Percentiles rank a stretch among this genome's conserved stretches.
Conservation (phyloP, 2,888 invertebrate species). For the Eristalinus aeneus region DNA sequence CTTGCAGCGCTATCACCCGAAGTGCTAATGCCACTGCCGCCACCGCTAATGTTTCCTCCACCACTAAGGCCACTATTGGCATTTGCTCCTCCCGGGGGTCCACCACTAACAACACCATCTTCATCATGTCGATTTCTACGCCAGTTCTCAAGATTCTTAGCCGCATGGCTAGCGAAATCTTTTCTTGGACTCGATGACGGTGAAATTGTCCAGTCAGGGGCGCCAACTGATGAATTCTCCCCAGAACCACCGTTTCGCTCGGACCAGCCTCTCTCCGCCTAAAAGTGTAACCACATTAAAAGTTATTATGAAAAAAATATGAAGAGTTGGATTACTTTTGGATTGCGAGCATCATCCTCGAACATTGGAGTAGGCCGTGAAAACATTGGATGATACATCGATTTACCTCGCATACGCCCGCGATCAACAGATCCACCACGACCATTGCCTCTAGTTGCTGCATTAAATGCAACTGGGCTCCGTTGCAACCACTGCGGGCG, state of each 20-base stretch:
- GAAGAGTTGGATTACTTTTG: constrained; percentile 42
- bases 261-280: constrained; percentile 78
- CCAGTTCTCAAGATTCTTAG: constrained; percentile 79
- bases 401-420: constrained; percentile 79
- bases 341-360: constrained; percentile 75
- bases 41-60: neutral
- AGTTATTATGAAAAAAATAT: neutral
- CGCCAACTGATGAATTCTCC: constrained; percentile 69
- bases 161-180: constrained; percentile 76
- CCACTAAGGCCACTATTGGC: constrained; percentile 25
- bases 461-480: constrained; percentile 78
- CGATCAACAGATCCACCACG: constrained; percentile 82
- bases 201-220: constrained; percentile 77
- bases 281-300: neutral
- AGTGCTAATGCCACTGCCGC: neutral
- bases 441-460: constrained; percentile 80
- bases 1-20: constrained; percentile 37
- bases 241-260: constrained; percentile 78
- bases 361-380: constrained; percentile 77
- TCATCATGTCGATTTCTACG: constrained; percentile 78
- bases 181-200: constrained; percentile 79
- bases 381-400: constrained; percentile 77
- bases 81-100: constrained; percentile 29
- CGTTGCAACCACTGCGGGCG: constrained; percentile 81
- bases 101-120: constrained; percentile 38